Conservation (phyloP, 2,113 vertebrate genomes). For the Isichthys henryi region DNA sequence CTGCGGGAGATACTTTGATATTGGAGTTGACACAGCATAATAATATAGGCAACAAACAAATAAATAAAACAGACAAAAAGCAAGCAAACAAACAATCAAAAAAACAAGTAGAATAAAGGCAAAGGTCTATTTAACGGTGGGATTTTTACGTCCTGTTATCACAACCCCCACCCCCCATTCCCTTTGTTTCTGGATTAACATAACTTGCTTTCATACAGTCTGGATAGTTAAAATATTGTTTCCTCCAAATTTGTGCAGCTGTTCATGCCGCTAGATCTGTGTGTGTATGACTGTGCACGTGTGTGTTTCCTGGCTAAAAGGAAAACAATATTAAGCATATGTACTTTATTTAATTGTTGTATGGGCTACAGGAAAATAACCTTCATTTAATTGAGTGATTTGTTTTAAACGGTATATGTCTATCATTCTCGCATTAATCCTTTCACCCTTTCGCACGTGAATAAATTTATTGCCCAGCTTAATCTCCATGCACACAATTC, state of each 20-base stretch:
- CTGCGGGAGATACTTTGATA: not conserved
- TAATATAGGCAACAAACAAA: not conserved
- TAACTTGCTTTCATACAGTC: not conserved
- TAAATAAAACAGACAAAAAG: not conserved
- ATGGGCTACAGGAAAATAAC: not conserved
- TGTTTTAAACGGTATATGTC: constrained; percentile 46
- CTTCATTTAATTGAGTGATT: constrained; percentile 19
- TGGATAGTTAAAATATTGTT: not conserved
- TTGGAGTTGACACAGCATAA: not conserved
- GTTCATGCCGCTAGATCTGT: not conserved
- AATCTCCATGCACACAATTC: constrained; percentile 52
- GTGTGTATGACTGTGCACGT: not conserved
- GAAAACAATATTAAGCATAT: not conserved
- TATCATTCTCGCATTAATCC: constrained; percentile 63
- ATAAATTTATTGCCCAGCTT: constrained; percentile 53
- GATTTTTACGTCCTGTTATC: not conserved
- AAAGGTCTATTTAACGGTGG: not conserved
- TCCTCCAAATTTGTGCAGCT: not conserved
- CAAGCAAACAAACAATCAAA: not conserved
- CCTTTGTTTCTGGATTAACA: not conserved
- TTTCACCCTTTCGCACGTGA: constrained; percentile 43
- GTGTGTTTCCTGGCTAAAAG: not conserved
- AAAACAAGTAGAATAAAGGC: not conserved
- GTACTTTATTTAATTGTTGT: not conserved
- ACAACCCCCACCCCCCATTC: not conserved